Conservation (phyloP, 2,888 invertebrate genomes). For the Meiosimyza decipiens region DNA sequence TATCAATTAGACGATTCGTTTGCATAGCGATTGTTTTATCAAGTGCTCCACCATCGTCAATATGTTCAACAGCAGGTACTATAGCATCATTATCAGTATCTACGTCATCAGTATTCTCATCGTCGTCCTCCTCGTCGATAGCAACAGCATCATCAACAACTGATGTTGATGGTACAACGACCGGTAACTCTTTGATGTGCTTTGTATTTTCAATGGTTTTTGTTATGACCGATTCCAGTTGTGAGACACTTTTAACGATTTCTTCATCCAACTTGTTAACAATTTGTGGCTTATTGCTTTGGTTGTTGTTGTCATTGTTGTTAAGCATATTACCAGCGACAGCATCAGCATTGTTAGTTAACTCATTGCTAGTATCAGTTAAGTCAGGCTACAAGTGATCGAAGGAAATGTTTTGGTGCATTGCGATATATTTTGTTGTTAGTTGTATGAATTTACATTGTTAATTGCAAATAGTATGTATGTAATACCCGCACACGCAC, state of each 20-base stretch:
- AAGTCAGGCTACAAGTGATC: slow-evolving; percentile 42
- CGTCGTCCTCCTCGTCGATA: slow-evolving; percentile 22
- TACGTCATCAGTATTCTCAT: neutral
- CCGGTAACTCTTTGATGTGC: slow-evolving; percentile 62
- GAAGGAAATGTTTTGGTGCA: slow-evolving; percentile 18
- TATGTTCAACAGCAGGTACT: slow-evolving; percentile 8
- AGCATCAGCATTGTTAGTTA: slow-evolving; percentile 32
- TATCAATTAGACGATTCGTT: neutral
- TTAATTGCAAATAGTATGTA: neutral
- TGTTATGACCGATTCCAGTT: slow-evolving; percentile 65
- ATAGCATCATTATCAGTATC: neutral
- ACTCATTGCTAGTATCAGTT: slow-evolving; percentile 39
- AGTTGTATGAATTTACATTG: neutral
- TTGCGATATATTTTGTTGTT: slow-evolving; percentile 4
- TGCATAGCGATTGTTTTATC: slow-evolving; percentile 11
- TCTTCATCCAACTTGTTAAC: slow-evolving; percentile 55
- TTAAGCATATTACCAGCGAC: slow-evolving; percentile 26
- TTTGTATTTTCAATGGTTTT: slow-evolving; percentile 67
- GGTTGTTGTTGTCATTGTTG: slow-evolving; percentile 35
- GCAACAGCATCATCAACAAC: neutral
- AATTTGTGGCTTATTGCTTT: slow-evolving; percentile 32
- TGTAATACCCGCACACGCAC: neutral
- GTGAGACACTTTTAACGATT: slow-evolving; percentile 64
- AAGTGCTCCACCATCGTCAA: neutral
- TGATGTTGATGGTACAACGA: slow-evolving; percentile 46